Evolutionary conservation across 2,113 vertebrate genomes (phyloP), one percentile per base, ranked within the genome.

Genomic region (Mesitornis unicolor): DNA sequence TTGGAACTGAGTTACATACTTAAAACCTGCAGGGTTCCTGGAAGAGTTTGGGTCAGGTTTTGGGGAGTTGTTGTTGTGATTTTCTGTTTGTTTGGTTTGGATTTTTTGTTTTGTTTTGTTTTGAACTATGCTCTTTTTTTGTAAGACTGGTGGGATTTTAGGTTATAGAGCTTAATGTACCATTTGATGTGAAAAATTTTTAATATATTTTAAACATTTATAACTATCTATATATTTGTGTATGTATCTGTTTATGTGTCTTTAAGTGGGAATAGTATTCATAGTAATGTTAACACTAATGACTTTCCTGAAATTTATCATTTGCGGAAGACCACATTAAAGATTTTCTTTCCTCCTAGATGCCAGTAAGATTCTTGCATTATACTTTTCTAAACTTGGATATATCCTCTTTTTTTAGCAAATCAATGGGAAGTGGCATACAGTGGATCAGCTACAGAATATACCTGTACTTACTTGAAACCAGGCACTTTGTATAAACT

Each of bases 371-470:
- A 9, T 42, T 78, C 6, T 79, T 87, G 9, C 19, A 35, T 84
- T 88, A 25, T n/a, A 36, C 26, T 45, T 56, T 5, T 92, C 67
- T 88, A 35, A 88, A 70, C 43, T 20, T 71, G n/a, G 47, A 38
- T 36, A 0, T 71, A 12, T 96, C 47, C 97, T 84, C 40, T 90
- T 92, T 95, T 43, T 95, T 69, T 96, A 99, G 99, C 98, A 50
- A 98, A 98, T 89, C 99, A 99, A 53, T 99, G 99, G 99, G 98
- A 98, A 84, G 98, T 99, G 93, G 98, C 98, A 1, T 99, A 99
- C 79, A 99, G 98, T 35, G 99, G 99, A 63, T 98, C 99, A 0
- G 98, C 98, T 67, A 99, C 98, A 56, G 99, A 99, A 84, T 98
- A 99, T 89, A 98, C 98, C 80, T 99, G 98, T 94, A 98, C 99